Conservation (phyloP, 2,888 invertebrate genomes). For the Barypeithes pellucidus region DNA sequence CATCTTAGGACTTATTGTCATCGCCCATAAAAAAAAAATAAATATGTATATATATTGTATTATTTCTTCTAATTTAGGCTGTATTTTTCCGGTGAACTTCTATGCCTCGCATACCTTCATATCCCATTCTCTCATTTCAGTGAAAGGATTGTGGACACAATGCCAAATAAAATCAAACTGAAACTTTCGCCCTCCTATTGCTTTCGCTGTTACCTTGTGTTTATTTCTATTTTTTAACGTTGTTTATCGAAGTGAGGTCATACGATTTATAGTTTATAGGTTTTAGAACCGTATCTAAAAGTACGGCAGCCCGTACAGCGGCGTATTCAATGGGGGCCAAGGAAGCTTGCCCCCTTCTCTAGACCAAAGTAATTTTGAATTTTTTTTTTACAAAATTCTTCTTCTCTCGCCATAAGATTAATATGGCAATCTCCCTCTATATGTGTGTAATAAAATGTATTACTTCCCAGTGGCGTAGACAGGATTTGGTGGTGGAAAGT, state of each 20-base stretch:
- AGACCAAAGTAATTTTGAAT: too few relatives aligned
- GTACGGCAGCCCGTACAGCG: background rate
- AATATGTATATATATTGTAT: too few relatives aligned
- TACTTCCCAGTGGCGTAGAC: too few relatives aligned
- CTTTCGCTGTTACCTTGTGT: slow-evolving; percentile 38
- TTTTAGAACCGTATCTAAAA: slow-evolving; percentile 33
- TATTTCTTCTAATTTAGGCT: slow-evolving; percentile 1
- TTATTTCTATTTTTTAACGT: slow-evolving; percentile 12
- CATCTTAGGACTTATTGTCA: too few relatives aligned
- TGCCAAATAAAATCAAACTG: slow-evolving; percentile 32
- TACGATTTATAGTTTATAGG: slow-evolving; percentile 22
- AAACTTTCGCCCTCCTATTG: slow-evolving; percentile 39
- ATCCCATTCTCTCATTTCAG: slow-evolving; percentile 1
- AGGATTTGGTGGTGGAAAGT: too few relatives aligned
- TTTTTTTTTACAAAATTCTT: too few relatives aligned
- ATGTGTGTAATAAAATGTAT: too few relatives aligned
- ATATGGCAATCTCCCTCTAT: too few relatives aligned
- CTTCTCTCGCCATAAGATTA: too few relatives aligned
- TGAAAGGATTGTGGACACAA: slow-evolving; percentile 27
- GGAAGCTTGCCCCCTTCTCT: too few relatives aligned
- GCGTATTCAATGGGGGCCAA: too few relatives aligned
- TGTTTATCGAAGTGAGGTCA: background rate
- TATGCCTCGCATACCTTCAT: background rate
- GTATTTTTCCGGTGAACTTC: background rate
- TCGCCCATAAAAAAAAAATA: too few relatives aligned